These are phyloP conservation scores for Pantelozetes paolii DNA, from an alignment of 2,888 invertebrate species.

Conservation along the genomic window DNA sequence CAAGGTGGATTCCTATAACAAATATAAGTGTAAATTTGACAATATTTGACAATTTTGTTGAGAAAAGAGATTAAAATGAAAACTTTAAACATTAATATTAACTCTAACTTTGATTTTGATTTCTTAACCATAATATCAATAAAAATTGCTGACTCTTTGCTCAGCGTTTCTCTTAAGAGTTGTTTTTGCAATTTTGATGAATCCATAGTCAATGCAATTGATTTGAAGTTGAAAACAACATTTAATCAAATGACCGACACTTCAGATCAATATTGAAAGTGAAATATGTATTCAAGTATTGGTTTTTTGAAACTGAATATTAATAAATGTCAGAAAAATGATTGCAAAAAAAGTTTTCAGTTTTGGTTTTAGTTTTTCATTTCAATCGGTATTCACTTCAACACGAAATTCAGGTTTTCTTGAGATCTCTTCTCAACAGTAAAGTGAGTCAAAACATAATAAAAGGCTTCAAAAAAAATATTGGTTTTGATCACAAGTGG, in stretches of 20 bases:
- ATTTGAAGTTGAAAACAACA: neutral
- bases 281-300: neutral
- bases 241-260: neutral
- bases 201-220: neutral
- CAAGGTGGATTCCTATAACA: slow-evolving; percentile 58
- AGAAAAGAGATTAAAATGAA: too few relatives aligned
- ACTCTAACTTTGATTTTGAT: slow-evolving; percentile 5
- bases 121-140: slow-evolving; percentile 4
- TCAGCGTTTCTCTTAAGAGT: slow-evolving; percentile 12
- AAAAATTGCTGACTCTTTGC: slow-evolving; percentile 30
- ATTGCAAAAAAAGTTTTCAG: neutral
- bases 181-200: slow-evolving; percentile 32
- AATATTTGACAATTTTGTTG: too few relatives aligned
- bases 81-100: too few relatives aligned
- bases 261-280: neutral
- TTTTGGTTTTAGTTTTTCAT: neutral
- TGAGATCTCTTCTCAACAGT: neutral
- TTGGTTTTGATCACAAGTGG: slow-evolving; percentile 5
- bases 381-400: neutral
- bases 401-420: neutral
- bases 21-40: neutral
- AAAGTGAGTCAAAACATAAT: neutral
- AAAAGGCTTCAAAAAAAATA: neutral
- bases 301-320: neutral
- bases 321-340: neutral